phyloP scores from a whole-genome alignment of 2,113 vertebrate genomes.

The Ardeotis arabs region DNA sequence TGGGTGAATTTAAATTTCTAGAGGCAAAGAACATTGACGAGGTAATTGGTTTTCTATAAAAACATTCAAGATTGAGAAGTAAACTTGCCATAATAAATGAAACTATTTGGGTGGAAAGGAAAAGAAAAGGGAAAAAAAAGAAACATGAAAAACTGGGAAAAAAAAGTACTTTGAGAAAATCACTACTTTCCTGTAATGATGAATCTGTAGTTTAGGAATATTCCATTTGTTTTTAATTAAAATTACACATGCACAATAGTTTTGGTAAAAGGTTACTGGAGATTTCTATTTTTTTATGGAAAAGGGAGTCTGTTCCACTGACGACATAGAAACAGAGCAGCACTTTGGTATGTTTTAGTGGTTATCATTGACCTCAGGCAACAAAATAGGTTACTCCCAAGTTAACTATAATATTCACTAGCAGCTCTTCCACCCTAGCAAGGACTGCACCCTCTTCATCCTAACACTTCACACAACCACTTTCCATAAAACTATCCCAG shows the following conservation, averaged over 20 bases:
- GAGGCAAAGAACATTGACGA: not conserved
- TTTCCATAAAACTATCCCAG: not conserved
- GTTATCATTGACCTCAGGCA: not conserved
- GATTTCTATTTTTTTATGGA: not conserved
- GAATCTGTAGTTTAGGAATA: not conserved
- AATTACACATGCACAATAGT: not conserved
- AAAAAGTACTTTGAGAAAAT: not conserved
- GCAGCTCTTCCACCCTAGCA: not conserved
- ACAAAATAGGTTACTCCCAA: not conserved
- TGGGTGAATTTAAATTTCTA: constrained; percentile 59
- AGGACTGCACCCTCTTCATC: not conserved
- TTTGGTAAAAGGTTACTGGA: not conserved
- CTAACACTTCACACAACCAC: not conserved
- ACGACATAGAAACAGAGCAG: not conserved
- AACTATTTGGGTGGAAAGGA: not conserved
- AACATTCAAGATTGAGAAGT: constrained; percentile 6
- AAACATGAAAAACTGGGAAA: not conserved
- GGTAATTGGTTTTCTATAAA: constrained; percentile 35
- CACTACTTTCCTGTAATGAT: not conserved
- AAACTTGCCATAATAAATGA: not conserved
- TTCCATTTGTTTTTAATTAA: not conserved
- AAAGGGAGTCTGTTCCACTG: not conserved
- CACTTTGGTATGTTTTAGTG: not conserved
- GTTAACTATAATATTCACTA: not conserved
- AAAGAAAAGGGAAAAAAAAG: not conserved